A percentile compares a stretch with the other conserved stretches of the same genome.
These are phyloP conservation scores for Drosophila tristis DNA, from an alignment of 1,140 invertebrate species.

Conservation along the genomic window DNA sequence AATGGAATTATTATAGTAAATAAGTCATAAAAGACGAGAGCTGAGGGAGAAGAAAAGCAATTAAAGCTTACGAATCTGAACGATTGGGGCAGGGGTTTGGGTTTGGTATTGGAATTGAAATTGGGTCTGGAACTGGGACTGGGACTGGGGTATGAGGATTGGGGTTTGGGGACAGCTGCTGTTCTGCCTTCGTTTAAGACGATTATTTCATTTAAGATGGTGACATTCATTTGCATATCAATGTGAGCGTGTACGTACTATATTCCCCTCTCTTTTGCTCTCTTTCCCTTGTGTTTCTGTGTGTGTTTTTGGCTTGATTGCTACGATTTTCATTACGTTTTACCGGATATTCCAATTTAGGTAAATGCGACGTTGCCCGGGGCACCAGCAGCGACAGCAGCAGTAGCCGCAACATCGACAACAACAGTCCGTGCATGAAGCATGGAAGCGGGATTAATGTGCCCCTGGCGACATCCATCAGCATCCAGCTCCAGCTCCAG, in stretches of 20 bases:
- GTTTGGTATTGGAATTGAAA: constrained; percentile 6
- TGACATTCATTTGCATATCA: constrained; percentile 84
- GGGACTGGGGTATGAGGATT: background rate
- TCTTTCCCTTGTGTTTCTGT: constrained; percentile 29
- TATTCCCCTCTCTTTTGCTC: constrained; percentile 22
- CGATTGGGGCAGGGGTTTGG: background rate
- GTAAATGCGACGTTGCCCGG: constrained; percentile 82
- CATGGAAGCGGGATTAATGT: constrained; percentile 69
- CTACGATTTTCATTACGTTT: constrained; percentile 83
- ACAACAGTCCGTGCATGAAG: constrained; percentile 44
- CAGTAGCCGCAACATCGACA: constrained; percentile 19
- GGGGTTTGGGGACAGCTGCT: constrained; percentile 20
- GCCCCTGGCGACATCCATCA: constrained; percentile 53
- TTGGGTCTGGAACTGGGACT: constrained; percentile 9
- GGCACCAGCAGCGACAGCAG: constrained; percentile 20
- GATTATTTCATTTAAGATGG: constrained; percentile 82
- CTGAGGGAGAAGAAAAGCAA: constrained; percentile 65
- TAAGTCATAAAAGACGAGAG: constrained; percentile 62
- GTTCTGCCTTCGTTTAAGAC: constrained; percentile 70
- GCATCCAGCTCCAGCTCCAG: constrained; percentile 6
- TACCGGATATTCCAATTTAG: constrained; percentile 84
- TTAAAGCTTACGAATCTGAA: constrained; percentile 46
- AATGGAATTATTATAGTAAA: constrained; percentile 56
- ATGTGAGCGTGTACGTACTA: constrained; percentile 36
- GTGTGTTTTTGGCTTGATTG: constrained; percentile 73